phyloP scores from a whole-genome alignment of 2,888 invertebrate species.

The Brachylomia viminalis region DNA sequence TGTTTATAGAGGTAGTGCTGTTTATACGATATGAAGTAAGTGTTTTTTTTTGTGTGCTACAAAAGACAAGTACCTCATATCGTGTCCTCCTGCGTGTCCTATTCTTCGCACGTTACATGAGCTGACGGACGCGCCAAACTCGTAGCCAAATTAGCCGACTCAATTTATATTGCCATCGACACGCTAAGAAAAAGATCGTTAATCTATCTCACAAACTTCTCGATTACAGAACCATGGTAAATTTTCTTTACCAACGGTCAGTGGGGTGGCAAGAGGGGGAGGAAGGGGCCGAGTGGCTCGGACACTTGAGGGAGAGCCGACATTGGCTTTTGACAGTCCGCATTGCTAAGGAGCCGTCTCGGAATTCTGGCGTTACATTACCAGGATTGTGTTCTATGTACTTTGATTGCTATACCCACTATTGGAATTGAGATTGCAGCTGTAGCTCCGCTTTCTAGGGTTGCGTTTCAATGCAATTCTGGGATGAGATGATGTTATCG shows the following conservation, averaged over 20 bases:
- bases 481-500: not conserved
- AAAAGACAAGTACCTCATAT: no score
- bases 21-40: no score
- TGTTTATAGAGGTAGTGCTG: no score
- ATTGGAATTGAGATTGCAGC: constrained; percentile 23
- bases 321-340: constrained; percentile 89
- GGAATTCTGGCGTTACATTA: constrained; percentile 72
- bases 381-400: constrained; percentile 59
- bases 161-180: not conserved
- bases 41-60: no score
- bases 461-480: not conserved
- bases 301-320: constrained; percentile 83
- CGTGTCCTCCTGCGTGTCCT: no score
- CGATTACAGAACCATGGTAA: constrained; percentile 71
- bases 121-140: not conserved
- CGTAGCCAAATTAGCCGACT: no score
- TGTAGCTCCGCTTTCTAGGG: not conserved
- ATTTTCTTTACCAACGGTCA: constrained; percentile 75
- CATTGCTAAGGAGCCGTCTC: constrained; percentile 74
- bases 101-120: not conserved
- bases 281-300: constrained; percentile 77
- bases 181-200: not conserved
- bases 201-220: constrained; percentile 18
- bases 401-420: constrained; percentile 40
- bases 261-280: constrained; percentile 75